A percentile compares a stretch with the other conserved stretches of the same genome.
Evolutionary conservation across 53 echinoderm and acorn worm species (phyloP).

Genomic region (Patiria pectinifera): DNA sequence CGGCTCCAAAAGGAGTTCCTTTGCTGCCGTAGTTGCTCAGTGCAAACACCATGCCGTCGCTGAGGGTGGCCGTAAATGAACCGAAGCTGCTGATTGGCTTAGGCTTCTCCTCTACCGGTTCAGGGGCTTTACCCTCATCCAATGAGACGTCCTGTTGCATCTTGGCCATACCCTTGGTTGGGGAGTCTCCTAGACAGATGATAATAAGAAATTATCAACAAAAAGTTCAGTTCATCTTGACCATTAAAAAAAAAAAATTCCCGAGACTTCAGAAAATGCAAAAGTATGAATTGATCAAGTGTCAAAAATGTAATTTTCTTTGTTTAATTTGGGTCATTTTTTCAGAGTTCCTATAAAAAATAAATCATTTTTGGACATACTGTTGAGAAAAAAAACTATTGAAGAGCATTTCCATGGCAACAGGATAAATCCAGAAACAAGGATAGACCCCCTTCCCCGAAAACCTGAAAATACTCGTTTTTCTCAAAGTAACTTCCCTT

Average conservation of each 20-base stretch:
- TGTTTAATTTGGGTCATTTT: background rate
- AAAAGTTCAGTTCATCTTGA: background rate
- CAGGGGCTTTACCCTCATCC: slow-evolving; percentile 18
- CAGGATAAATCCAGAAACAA: background rate
- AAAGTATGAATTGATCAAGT: background rate
- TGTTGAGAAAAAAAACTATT: background rate
- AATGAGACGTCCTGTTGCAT: slow-evolving; percentile 41
- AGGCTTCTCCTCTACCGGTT: slow-evolving; percentile 65
- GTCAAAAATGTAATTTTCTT: background rate
- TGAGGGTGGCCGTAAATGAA: slow-evolving; percentile 86
- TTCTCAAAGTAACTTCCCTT: too few relatives aligned
- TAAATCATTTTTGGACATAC: background rate
- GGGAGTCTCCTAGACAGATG: slow-evolving; percentile 39
- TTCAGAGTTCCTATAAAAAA: background rate
- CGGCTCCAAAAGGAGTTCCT: slow-evolving; percentile 71
- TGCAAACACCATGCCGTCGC: slow-evolving; percentile 95
- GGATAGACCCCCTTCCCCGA: background rate
- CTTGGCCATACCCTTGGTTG: slow-evolving; percentile 33
- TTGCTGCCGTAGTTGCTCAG: slow-evolving; percentile 88
- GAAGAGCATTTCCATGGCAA: background rate
- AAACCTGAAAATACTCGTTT: too few relatives aligned
- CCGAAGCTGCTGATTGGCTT: slow-evolving; percentile 84
- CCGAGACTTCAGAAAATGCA: background rate
- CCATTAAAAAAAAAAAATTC: background rate
- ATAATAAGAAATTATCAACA: background rate